These are phyloP conservation scores for Drosophila rellima DNA, from an alignment of 2,888 invertebrate species.

Conservation along the genomic window DNA sequence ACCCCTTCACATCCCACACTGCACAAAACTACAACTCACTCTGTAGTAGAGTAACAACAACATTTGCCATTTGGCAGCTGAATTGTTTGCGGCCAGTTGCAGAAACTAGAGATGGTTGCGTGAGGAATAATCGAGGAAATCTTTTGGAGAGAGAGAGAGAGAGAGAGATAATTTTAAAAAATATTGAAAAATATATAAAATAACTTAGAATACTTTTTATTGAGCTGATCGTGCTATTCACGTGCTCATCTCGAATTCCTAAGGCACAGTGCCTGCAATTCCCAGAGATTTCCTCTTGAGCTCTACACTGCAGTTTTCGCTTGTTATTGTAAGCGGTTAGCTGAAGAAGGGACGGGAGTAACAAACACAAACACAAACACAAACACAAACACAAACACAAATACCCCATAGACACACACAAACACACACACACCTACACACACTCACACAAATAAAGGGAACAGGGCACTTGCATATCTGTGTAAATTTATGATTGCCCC, in stretches of 20 bases:
- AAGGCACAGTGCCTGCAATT: constrained; percentile 35
- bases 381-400: constrained; percentile 29
- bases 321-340: constrained; percentile 27
- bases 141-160: no score
- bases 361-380: constrained; percentile 35
- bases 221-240: constrained; percentile 6
- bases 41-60: constrained; percentile 24
- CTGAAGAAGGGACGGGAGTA: constrained; percentile 6
- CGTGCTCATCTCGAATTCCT: constrained; percentile 44
- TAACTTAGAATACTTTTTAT: not conserved
- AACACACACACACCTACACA: constrained; percentile 13
- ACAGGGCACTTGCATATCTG: constrained; percentile 81
- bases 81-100: constrained; percentile 61
- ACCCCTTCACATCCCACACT: constrained; percentile 6
- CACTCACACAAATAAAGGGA: constrained; percentile 10
- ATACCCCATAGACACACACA: constrained; percentile 31
- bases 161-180: not conserved
- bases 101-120: constrained; percentile 39
- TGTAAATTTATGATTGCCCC: constrained; percentile 86
- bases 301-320: constrained; percentile 17
- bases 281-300: constrained; percentile 53
- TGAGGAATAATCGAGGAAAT: constrained; percentile 8
- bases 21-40: not conserved
- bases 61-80: constrained; percentile 74
- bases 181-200: not conserved